Evolutionary conservation across 2,888 invertebrate species (phyloP), one percentile per base, ranked within the genome.

Genomic region (Lutraria lutraria): DNA sequence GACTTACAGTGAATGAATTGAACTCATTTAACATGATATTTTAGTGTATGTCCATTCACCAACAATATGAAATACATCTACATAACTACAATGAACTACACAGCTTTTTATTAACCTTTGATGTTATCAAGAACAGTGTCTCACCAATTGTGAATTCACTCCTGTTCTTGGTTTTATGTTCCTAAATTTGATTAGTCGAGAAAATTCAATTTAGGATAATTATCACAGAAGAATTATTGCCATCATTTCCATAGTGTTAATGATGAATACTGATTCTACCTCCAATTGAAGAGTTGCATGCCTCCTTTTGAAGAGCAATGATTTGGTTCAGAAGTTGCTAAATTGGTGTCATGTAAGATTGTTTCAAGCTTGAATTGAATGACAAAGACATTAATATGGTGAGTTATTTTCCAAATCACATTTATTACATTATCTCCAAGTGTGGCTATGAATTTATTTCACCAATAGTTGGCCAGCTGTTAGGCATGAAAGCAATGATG

Each of bases 191-290:
- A 68, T 68, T 68, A 25, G n/a, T n/a, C 63, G n/a, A 25, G 25
- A n/a, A 21, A 68, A 68, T 25, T 68, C 63, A 25, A 19, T 56
- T 56, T 12, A 25, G 63, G 63, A 68, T 68, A 25, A 25, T 60
- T 19, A 60, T 15, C n/a, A 68, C 63, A 68, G 63, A n/a, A 25
- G 63, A 68, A 68, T 25, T 68, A 68, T 68, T 25, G 13, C 63
- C 63, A 25, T 68, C 63, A 68, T 68, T 68, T 68, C 63, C n/a
- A 25, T 25, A 68, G 25, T 25, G 12, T 68, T 25, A 25, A 25
- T 68, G n/a, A 68, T 68, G 63, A 68, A n/a, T 68, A 43, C 63
- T 68, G 10, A 68, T 6, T 68, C 63, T 68, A 68, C 63, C 63
- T 68, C 63, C 12, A n/a, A 0, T 68, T 68, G 63, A 68, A 68